These are phyloP conservation scores for Pherbina coryleti DNA, from an alignment of 2,888 invertebrate genomes.

Conservation along the genomic window DNA sequence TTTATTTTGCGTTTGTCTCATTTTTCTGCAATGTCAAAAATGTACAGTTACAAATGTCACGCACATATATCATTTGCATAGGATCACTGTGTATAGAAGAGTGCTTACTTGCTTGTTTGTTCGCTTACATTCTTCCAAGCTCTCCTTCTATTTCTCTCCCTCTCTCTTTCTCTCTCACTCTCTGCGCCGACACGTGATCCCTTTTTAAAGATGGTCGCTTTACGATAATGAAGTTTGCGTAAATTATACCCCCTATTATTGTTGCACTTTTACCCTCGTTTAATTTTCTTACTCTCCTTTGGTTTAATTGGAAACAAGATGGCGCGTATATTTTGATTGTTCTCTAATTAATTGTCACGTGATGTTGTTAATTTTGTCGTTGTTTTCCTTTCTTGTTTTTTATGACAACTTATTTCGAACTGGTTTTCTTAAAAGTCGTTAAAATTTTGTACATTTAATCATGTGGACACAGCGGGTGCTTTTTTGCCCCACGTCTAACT, in stretches of 20 bases:
- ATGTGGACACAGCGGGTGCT: neutral
- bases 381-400: neutral
- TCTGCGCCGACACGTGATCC: neutral
- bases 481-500: neutral
- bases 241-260: neutral
- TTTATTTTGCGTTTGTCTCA: neutral
- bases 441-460: neutral
- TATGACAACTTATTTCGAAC: neutral
- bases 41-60: conserved; percentile 23
- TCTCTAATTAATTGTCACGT: conserved; percentile 17
- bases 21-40: conserved; percentile 2
- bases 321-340: conserved; percentile 16
- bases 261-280: neutral
- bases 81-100: no score
- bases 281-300: neutral
- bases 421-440: neutral
- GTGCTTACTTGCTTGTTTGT: neutral
- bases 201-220: conserved; percentile 23
- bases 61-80: neutral
- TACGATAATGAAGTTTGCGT: conserved; percentile 17
- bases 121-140: no score
- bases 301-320: conserved; percentile 11
- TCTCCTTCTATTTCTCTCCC: no score
- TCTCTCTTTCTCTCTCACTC: neutral
- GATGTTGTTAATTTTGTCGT: neutral